Evolutionary conservation across 2,797 vertebrate genomes (phyloP), one percentile per base, ranked within the genome.

Genomic region (Babyrousa celebensis): DNA sequence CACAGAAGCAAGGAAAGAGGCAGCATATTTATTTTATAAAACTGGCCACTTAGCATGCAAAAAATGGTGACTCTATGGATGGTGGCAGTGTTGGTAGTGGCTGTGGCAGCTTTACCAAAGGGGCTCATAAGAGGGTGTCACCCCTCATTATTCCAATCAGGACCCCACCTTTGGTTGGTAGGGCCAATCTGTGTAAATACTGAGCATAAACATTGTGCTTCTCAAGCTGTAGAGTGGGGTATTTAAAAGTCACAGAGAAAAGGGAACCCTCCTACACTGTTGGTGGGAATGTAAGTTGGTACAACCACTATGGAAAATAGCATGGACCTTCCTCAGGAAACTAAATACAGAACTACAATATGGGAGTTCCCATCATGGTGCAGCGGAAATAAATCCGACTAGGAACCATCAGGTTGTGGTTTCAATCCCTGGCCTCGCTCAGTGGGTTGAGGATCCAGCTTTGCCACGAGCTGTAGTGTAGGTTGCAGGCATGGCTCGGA

Each of bases 31-130:
- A 67, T 63, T 85, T 93, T 72, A 12, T 18, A 82, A 14, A 86
- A 9, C 0, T 27, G 60, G n/a, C 9, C 1, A 0, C 12, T 60
- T 12, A 14, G 21, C 15, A 4, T 1, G 1, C 5, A 36, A 36
- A 36, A 12, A 18, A 1, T 5, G 2, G 36, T n/a, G 11, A 29
- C 67, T 48, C 6, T 5, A 58, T 58, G 27, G 48, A 15, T 10
- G 4, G 54, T 16, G 3, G 36, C 63, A 25, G 67, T 23, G 29
- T 23, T 32, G 62, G 1, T 43, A 29, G 25, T 56, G 63, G 21
- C 58, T 2, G 0, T 27, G 18, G 36, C 5, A 17, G 40, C 9
- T 43, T 85, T 63, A 21, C 20, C 29, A 70, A 48, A 78, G 21
- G 71, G n/a, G 25, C 18, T 92, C 27, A 29, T 32, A 16, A 15